A percentile compares a stretch with the other conserved stretches of the same genome.
These are phyloP conservation scores for Toxotes jaculatrix DNA, from an alignment of 2,113 vertebrate species.

Conservation along the genomic window DNA sequence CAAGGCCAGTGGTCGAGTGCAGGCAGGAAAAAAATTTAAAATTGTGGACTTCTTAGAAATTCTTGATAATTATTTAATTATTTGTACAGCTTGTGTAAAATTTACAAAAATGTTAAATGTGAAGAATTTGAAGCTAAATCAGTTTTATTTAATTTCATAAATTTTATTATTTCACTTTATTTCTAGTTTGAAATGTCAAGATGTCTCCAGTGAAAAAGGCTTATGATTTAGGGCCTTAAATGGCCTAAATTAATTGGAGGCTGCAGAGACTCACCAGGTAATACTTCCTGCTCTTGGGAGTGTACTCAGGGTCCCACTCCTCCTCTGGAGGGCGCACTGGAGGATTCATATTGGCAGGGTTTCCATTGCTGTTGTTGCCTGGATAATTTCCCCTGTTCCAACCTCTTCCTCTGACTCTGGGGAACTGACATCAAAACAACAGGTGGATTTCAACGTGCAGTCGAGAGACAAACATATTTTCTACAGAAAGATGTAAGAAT, in stretches of 20 bases:
- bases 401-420: conserved; percentile 93
- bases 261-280: conserved; percentile 90
- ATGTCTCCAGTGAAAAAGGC: no score
- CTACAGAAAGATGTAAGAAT: conserved; percentile 6
- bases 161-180: no score
- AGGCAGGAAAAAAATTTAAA: no score
- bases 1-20: no score
- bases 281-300: conserved; percentile 99
- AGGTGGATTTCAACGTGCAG: not conserved
- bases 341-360: conserved; percentile 85
- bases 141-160: no score
- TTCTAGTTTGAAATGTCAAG: no score
- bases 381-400: conserved; percentile 95
- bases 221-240: not conserved
- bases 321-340: conserved; percentile 90
- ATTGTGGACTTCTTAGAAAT: no score
- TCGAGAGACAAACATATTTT: not conserved
- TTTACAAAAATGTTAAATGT: no score
- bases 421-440: conserved; percentile 82
- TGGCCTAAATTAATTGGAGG: not conserved
- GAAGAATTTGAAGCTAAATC: no score
- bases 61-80: no score
- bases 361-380: conserved; percentile 91
- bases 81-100: no score
- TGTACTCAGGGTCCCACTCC: conserved; percentile 98